phyloP scores from a whole-genome alignment of 2,888 invertebrate genomes.

The Taphrorychus bicolor region DNA sequence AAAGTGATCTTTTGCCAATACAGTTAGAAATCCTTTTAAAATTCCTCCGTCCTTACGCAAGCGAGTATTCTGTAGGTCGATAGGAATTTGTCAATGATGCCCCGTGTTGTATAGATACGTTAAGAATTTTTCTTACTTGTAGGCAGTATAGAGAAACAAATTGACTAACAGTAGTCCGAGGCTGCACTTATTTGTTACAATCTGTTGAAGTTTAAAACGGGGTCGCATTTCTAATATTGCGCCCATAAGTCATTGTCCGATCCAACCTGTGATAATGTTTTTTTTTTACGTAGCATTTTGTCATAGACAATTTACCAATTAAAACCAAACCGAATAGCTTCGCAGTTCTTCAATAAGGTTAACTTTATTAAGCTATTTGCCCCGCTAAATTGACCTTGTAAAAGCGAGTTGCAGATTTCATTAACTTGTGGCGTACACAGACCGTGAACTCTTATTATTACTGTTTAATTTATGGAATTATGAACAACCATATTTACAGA shows the following conservation, averaged over 20 bases:
- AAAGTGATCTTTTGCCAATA: conserved; percentile 21
- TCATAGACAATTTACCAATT: conserved; percentile 26
- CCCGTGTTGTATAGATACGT: conserved; percentile 1
- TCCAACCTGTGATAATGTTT: neutral
- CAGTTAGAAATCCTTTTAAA: conserved; percentile 33
- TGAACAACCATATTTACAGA: conserved; percentile 23
- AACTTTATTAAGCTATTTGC: conserved; percentile 15
- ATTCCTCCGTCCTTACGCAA: conserved; percentile 31
- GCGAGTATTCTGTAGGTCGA: conserved; percentile 17
- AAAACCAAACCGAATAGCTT: conserved; percentile 20
- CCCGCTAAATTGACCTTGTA: neutral
- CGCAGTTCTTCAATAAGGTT: conserved; percentile 13
- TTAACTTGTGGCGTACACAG: conserved; percentile 37
- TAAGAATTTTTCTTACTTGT: conserved; percentile 15
- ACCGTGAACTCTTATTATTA: conserved; percentile 41
- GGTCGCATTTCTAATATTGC: neutral
- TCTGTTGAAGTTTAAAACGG: neutral
- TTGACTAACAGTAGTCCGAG: neutral
- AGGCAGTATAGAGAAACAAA: neutral
- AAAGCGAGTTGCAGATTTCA: conserved; percentile 36
- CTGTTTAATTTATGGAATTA: conserved; percentile 38
- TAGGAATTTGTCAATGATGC: conserved; percentile 21
- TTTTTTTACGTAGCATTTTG: neutral
- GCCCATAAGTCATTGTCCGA: neutral
- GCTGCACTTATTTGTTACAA: too few species aligned